Base-by-base conservation (phyloP, 2,113 vertebrate genomes). In the Siphamia tubifer region DNA sequence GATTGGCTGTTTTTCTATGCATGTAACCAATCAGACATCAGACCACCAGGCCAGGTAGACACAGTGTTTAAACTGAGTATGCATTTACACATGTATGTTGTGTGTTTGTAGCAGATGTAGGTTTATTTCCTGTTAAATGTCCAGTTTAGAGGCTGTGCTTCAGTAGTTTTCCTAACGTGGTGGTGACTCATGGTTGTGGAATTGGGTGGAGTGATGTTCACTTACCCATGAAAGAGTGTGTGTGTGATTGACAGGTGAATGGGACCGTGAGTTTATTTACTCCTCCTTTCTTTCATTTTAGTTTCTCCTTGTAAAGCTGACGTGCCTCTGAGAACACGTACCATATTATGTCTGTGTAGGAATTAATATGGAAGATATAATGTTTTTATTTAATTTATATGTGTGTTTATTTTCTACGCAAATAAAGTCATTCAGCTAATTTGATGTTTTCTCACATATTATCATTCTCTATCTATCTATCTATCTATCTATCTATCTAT, bases 141-240 rank as follows among this genome's bases (percentile, higher is more conserved):
- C n/a, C n/a, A n/a, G n/a, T n/a, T n/a, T n/a, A n/a, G n/a, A n/a
- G n/a, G n/a, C n/a, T n/a, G n/a, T n/a, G 5, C 20, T 52, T 44
- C 48, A 44, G 15, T 28, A 53, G 19, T 42, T 51, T 40, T 39
- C 49, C 69, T 58, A 36, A 16, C 35, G 66, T 47, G 44, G 34
- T 71, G 11, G 58, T 84, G 74, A 82, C 66, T 84, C 79, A 84
- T 6, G 32, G 42, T 52, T 60, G 10, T 70, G 57, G 79, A 87
- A 87, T 70, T 68, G 74, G 85, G 85, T 85, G 82, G 35, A 58
- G 71, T n/a, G n/a, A 45, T 56, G 66, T 49, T 57, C 52, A 67
- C 42, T 45, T 28, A 79, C 49, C 68, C 72, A 72, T 67, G 48
- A 68, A 62, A 44, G 30, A 52, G 60, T 3, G 17, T 16, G 36